These are phyloP conservation scores for Mesocricetus auratus DNA, from an alignment of 2,113 vertebrate genomes.

Conservation along the genomic window DNA sequence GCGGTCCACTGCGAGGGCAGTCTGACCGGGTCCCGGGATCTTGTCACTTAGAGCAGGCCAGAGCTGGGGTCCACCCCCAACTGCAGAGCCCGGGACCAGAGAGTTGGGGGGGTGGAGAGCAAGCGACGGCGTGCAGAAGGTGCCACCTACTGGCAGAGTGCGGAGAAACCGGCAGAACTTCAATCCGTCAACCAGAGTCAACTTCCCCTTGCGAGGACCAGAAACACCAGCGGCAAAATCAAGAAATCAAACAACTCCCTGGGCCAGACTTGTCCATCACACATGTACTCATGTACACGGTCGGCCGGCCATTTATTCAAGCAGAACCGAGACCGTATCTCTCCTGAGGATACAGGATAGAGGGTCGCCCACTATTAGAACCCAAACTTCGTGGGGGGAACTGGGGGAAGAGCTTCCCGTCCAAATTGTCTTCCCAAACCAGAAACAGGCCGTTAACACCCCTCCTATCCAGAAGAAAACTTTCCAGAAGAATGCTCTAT, in stretches of 20 bases:
- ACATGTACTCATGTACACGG: background rate
- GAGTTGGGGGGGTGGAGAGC: background rate
- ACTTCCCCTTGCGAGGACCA: background rate
- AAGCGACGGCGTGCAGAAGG: constrained; percentile 78
- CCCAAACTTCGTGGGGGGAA: background rate
- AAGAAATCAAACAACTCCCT: background rate
- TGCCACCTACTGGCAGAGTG: background rate
- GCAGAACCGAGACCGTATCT: background rate
- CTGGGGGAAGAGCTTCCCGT: background rate
- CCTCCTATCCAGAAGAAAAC: background rate
- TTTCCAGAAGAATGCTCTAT: background rate
- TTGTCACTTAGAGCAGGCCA: background rate
- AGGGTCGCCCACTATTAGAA: background rate
- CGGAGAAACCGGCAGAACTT: background rate
- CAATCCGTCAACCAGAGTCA: background rate
- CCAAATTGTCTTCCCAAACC: background rate
- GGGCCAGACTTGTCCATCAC: background rate
- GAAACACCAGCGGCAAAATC: background rate
- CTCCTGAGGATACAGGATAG: background rate
- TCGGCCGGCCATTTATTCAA: background rate
- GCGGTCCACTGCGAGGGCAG: background rate
- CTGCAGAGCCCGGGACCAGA: background rate
- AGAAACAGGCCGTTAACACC: background rate
- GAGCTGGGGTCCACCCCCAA: too few relatives aligned
- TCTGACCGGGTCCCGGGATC: background rate